These are phyloP conservation scores for Drosophila sordidula DNA, from an alignment of 2,888 invertebrate genomes.

Conservation along the genomic window DNA sequence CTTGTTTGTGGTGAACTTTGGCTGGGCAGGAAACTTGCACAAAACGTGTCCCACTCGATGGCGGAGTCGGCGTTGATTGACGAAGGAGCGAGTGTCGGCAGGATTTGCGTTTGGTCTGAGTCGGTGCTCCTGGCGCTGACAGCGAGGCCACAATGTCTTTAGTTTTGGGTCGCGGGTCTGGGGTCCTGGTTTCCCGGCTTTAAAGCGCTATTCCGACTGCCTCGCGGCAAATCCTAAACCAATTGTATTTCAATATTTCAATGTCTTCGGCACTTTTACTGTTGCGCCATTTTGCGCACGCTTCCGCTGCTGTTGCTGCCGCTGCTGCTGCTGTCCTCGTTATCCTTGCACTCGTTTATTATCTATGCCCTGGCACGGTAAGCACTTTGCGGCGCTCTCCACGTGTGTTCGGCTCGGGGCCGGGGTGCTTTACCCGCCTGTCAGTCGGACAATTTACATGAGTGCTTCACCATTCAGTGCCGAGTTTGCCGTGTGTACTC, in stretches of 20 bases:
- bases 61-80: constrained; percentile 63
- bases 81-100: constrained; percentile 50
- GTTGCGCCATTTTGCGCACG: constrained; percentile 65
- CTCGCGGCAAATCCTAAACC: constrained; percentile 49
- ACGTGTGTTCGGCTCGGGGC: constrained; percentile 15
- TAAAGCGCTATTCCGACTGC: constrained; percentile 33
- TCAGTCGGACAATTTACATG: constrained; percentile 73
- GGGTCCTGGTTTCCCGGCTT: too few relatives aligned
- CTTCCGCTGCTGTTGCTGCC: constrained; percentile 22
- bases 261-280: constrained; percentile 63
- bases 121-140: constrained; percentile 63
- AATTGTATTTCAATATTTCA: constrained; percentile 82
- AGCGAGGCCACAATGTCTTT: constrained; percentile 62
- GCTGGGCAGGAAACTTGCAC: constrained; percentile 64
- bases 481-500: constrained; percentile 35
- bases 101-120: constrained; percentile 65
- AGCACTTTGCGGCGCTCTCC: constrained; percentile 60
- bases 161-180: constrained; percentile 9
- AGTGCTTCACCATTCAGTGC: constrained; percentile 62
- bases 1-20: constrained; percentile 75
- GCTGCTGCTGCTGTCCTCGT: constrained; percentile 45
- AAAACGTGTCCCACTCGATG: constrained; percentile 77
- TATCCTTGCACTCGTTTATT: constrained; percentile 75
- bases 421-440: constrained; percentile 26
- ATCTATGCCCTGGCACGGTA: constrained; percentile 62